Conservation (phyloP, 1,140 invertebrate genomes). For the Drosophila erecta region DNA sequence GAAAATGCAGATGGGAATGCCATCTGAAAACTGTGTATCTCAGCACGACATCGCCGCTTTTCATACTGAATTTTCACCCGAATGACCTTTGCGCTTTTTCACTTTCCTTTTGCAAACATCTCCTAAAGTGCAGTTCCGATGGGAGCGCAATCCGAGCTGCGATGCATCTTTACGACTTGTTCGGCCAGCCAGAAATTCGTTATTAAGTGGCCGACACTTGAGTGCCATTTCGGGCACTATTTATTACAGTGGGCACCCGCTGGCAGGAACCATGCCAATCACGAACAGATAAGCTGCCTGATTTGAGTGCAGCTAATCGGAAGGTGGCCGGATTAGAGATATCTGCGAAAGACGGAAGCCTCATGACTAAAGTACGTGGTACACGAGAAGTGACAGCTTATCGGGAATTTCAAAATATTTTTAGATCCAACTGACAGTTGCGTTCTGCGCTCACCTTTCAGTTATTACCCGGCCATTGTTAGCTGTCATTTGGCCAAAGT, state of each 20-base stretch:
- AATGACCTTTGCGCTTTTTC: conserved; percentile 5
- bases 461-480: conserved; percentile 28
- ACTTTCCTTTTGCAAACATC: background rate
- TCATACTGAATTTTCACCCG: conserved; percentile 18
- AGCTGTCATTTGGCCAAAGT: conserved; percentile 22
- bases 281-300: conserved; percentile 26
- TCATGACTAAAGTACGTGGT: background rate
- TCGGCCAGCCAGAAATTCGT: conserved; percentile 36
- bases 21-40: conserved; percentile 10
- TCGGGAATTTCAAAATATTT: conserved; percentile 1
- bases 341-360: conserved; percentile 34
- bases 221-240: conserved; percentile 34
- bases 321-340: conserved; percentile 45
- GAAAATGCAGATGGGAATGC: conserved; percentile 1
- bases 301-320: conserved; percentile 35
- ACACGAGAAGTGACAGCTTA: conserved; percentile 3
- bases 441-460: conserved; percentile 6
- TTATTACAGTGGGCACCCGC: conserved; percentile 19
- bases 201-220: conserved; percentile 59
- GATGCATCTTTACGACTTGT: conserved; percentile 23
- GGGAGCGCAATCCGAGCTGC: conserved; percentile 27
- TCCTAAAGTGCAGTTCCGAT: conserved; percentile 27
- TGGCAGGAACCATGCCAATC: conserved; percentile 7
- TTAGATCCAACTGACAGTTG: conserved; percentile 1
- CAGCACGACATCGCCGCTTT: conserved; percentile 30